Evolutionary conservation across 1,140 invertebrate species (phyloP).

Genomic region (Leptopilina clavipes): DNA sequence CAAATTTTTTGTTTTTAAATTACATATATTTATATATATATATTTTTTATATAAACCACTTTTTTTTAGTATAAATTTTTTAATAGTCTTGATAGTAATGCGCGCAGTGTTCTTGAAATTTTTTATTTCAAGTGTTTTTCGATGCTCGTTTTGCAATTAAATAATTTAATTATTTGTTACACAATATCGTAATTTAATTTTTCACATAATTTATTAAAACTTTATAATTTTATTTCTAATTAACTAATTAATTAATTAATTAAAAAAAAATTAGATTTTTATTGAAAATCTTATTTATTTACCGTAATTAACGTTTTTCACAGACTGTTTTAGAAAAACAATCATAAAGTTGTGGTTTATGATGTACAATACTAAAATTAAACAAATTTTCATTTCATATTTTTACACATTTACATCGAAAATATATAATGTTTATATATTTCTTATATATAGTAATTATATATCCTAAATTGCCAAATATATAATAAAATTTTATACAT

Average conservation of each 20-base stretch:
- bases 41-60: neutral
- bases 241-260: too few species aligned
- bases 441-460: neutral
- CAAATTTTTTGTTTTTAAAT: too few species aligned
- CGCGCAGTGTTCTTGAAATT: neutral
- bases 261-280: too few species aligned
- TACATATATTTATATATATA: too few species aligned
- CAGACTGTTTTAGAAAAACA: too few species aligned
- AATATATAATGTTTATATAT: neutral
- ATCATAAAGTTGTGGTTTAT: neutral
- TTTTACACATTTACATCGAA: constrained; percentile 13
- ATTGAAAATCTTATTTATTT: too few species aligned
- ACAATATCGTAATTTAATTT: too few species aligned
- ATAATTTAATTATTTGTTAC: neutral
- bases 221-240: too few species aligned
- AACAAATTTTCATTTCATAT: neutral
- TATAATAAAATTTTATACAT: neutral
- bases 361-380: neutral
- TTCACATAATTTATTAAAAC: too few species aligned
- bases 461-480: neutral
- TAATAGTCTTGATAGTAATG: constrained; percentile 1
- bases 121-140: neutral
- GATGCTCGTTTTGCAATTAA: neutral
- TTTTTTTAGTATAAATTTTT: neutral
- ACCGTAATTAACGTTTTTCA: too few species aligned